A percentile compares a stretch with the other conserved stretches of the same genome.
These are phyloP conservation scores for Strongylocentrotus purpuratus DNA, from an alignment of 35 echinoderm and acorn worm species.

Conservation along the genomic window DNA sequence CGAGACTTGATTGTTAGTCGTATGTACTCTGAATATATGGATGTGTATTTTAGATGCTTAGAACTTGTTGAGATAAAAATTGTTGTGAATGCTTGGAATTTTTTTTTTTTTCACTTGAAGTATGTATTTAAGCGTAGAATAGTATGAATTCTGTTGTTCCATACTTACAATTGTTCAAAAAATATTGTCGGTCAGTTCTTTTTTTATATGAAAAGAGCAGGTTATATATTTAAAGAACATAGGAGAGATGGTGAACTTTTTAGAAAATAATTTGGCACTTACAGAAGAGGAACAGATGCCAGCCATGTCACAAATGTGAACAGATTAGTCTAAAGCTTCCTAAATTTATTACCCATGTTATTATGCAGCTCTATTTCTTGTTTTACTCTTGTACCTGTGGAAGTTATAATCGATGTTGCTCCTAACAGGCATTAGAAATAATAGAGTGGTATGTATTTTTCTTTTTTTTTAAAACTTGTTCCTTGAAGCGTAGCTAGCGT, in stretches of 20 bases:
- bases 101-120: neutral
- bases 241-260: neutral
- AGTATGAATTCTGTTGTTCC: slow-evolving; percentile 50
- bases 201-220: slow-evolving; percentile 45
- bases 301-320: neutral
- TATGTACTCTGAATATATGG: neutral
- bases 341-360: neutral
- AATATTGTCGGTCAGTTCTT: slow-evolving; percentile 33
- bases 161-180: slow-evolving; percentile 42
- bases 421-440: neutral
- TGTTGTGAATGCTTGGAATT: slow-evolving; percentile 19
- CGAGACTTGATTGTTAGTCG: neutral
- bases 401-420: neutral
- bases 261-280: neutral
- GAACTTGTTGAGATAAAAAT: slow-evolving; percentile 21
- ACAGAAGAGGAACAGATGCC: neutral
- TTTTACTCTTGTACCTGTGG: too few species aligned
- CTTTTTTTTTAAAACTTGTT: neutral
- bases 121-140: slow-evolving; percentile 39
- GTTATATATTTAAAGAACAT: neutral
- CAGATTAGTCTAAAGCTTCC: neutral
- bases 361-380: too few species aligned
- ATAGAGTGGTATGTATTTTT: neutral
- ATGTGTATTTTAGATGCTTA: slow-evolving; percentile 41
- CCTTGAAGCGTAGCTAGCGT: neutral